Evolutionary conservation across 2,113 vertebrate species (phyloP), one percentile per base, ranked within the genome.

Genomic region (Azemiops feae): DNA sequence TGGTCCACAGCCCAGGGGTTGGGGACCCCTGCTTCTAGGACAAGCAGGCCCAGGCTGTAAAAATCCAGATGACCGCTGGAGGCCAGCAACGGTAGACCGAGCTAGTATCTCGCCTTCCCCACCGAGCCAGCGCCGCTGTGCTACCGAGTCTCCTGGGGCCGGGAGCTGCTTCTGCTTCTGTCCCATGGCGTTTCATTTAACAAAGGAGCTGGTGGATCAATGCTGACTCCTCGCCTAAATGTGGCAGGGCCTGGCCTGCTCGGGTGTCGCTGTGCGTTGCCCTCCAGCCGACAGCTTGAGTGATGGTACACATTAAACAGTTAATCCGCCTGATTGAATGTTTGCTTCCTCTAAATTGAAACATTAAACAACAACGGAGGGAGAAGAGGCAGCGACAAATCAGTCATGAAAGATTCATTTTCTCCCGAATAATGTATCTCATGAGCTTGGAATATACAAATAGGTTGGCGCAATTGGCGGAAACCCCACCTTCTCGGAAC

Each of bases 301-400:
- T 98, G 98, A 99, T 99, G 98, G 99, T 98, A 98, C 98, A 98
- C 98, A 99, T 99, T 99, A 99, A 98, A 98, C 98, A 98, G 98
- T 99, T 99, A 99, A 99, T 99, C 98, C 98, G 98, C 98, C 98
- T 99, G 98, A 99, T 99, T 99, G 98, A 99, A 99, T 99, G 98
- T 99, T 99, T 99, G 98, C 98, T 99, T 99, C 98, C 98, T 98
- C 98, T 98, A 99, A 99, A 99, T 99, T 99, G 98, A 99, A 99
- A 99, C 98, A 99, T 99, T 99, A 99, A 99, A 99, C 98, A 98
- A 99, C 98, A 98, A 98, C 98, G 98, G 96, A 96, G 96, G 95
- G 96, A 96, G 96, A 97, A 96, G 97, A 97, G 97, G 97, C 96
- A 96, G 96, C 96, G 95, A 96, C 96, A 97, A 97, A 97, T 97